These are phyloP conservation scores for Nyctibius grandis DNA, from an alignment of 2,797 vertebrate genomes.

Conservation along the genomic window DNA sequence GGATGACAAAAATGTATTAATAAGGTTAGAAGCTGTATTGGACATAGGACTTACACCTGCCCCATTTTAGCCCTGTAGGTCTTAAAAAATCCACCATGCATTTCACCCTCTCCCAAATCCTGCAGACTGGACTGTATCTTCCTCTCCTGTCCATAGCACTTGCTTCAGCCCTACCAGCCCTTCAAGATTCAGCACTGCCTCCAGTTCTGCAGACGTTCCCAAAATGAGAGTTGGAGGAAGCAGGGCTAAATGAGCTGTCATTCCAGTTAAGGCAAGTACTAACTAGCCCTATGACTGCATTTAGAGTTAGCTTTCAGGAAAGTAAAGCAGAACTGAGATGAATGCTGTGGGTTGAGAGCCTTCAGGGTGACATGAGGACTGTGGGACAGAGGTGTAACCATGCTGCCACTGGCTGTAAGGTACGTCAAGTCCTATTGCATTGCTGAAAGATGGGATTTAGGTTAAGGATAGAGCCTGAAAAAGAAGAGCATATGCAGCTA, in stretches of 20 bases:
- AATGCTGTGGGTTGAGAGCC: neutral
- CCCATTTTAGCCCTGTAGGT: neutral
- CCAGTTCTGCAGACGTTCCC: neutral
- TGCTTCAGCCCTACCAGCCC: rapidly evolving
- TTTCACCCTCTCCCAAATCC: neutral
- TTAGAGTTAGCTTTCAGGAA: neutral
- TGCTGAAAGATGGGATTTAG: neutral
- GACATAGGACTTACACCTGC: neutral
- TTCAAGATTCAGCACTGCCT: neutral
- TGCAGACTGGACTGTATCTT: neutral
- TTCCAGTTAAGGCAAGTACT: neutral
- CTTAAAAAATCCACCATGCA: neutral
- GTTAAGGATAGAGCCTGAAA: neutral
- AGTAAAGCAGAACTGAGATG: neutral
- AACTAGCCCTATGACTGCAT: neutral
- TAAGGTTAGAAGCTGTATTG: neutral
- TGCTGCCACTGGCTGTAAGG: neutral
- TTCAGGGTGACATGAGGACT: neutral
- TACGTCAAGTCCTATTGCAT: neutral
- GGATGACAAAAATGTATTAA: neutral
- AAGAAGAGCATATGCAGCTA: neutral
- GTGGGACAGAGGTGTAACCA: neutral
- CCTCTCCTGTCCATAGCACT: neutral
- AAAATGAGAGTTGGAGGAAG: neutral
- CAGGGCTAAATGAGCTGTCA: neutral